Percentiles rank a stretch among this genome's conserved stretches.
These are phyloP conservation scores for Copsychus sechellarum DNA, from an alignment of 2,113 vertebrate species.

Conservation along the genomic window DNA sequence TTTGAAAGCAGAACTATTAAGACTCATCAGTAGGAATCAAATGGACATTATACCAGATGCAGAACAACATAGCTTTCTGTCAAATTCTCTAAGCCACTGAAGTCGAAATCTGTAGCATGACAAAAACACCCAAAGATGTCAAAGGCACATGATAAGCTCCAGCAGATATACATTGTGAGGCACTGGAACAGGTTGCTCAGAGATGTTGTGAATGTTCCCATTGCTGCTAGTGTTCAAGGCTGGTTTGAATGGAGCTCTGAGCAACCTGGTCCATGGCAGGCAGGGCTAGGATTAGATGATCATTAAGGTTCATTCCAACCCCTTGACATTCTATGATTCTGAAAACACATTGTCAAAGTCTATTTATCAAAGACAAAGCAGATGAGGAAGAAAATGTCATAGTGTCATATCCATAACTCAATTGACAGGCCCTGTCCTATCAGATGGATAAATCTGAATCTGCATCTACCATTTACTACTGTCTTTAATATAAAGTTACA, in stretches of 20 bases:
- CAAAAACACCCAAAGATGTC: neutral
- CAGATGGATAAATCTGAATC: neutral
- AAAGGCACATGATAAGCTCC: neutral
- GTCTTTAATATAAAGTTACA: neutral
- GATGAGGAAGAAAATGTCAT: neutral
- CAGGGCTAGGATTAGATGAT: neutral
- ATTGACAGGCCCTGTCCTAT: neutral
- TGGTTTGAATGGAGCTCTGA: neutral
- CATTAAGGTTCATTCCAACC: neutral
- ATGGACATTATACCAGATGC: neutral
- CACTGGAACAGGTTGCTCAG: neutral
- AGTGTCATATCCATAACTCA: neutral
- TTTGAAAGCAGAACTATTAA: neutral
- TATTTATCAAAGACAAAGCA: neutral
- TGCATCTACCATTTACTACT: neutral
- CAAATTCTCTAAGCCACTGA: neutral
- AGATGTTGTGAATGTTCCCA: neutral
- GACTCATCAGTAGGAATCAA: neutral
- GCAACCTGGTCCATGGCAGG: neutral
- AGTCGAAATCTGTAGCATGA: neutral
- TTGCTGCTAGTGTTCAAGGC: fast-evolving
- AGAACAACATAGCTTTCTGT: neutral
- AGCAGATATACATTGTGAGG: neutral
- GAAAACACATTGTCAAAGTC: neutral
- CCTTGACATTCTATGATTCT: neutral